Evolutionary conservation across 2,797 vertebrate genomes (phyloP).

Genomic region (Lutjanus campechanus): DNA sequence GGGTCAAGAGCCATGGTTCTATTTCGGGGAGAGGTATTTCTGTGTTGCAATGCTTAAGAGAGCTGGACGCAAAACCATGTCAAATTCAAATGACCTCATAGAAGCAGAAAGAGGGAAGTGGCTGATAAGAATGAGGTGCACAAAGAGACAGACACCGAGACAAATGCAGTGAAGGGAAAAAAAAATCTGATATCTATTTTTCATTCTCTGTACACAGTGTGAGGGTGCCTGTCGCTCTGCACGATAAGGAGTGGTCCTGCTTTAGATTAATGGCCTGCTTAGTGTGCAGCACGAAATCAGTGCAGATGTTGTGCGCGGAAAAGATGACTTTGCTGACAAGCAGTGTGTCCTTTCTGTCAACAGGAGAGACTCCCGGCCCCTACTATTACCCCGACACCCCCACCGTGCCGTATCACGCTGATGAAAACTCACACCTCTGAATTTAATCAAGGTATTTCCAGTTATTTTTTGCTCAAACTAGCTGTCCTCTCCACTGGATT

Average conservation of each 20-base stretch:
- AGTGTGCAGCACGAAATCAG: slow-evolving; percentile 67
- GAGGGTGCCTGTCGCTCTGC: slow-evolving; percentile 66
- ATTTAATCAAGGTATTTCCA: slow-evolving; percentile 76
- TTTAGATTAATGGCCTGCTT: slow-evolving; percentile 81
- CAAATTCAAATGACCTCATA: slow-evolving; percentile 63
- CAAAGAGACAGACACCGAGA: slow-evolving; percentile 54
- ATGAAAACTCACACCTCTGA: slow-evolving; percentile 77
- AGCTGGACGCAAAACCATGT: slow-evolving; percentile 38
- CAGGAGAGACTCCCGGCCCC: slow-evolving; percentile 62
- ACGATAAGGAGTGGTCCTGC: slow-evolving; percentile 73
- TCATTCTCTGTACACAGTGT: slow-evolving; percentile 65
- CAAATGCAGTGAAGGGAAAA: slow-evolving; percentile 36
- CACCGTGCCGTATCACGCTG: slow-evolving; percentile 59
- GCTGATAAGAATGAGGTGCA: slow-evolving; percentile 53
- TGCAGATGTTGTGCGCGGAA: slow-evolving; percentile 66
- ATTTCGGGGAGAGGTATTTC: slow-evolving; percentile 57
- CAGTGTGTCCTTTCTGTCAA: slow-evolving; percentile 76
- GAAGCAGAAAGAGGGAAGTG: slow-evolving; percentile 19
- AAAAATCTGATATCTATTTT: slow-evolving; percentile 68
- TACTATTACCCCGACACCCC: slow-evolving; percentile 60
- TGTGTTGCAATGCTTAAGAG: slow-evolving; percentile 29
- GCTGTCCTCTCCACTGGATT: slow-evolving; percentile 22
- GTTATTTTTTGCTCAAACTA: slow-evolving; percentile 65
- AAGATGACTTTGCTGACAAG: slow-evolving; percentile 88
- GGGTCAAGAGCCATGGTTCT: slow-evolving; percentile 63